phyloP scores from a whole-genome alignment of 2,888 invertebrate species.

The Caenorhabditis parvicauda region DNA sequence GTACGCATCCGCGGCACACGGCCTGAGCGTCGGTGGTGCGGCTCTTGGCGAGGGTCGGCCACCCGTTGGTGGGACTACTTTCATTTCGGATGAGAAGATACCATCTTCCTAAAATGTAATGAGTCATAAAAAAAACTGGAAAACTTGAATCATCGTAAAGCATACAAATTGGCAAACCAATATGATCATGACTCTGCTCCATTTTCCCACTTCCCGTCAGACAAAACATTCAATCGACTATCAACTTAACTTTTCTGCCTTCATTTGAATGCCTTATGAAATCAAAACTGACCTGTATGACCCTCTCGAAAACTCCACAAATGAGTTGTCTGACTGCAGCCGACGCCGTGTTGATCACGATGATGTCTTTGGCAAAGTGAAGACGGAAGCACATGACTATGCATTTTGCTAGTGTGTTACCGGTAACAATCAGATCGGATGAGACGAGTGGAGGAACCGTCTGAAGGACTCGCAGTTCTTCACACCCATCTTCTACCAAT shows the following conservation, averaged over 20 bases:
- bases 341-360: constrained; percentile 93
- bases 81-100: constrained; percentile 42
- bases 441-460: constrained; percentile 90
- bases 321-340: constrained; percentile 94
- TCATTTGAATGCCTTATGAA: neutral
- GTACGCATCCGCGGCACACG: constrained; percentile 77
- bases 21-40: constrained; percentile 73
- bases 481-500: constrained; percentile 87
- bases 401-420: constrained; percentile 87
- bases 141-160: neutral
- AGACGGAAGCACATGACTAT: constrained; percentile 93
- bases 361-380: constrained; percentile 88
- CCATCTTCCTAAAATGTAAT: constrained; percentile 56
- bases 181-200: no score
- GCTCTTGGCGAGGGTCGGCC: constrained; percentile 71
- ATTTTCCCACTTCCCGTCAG: no score
- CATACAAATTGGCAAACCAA: no score
- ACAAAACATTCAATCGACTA: no score
- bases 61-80: constrained; percentile 72
- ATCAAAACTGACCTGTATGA: constrained; percentile 58
- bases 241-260: neutral
- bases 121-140: neutral
- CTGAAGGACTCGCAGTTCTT: constrained; percentile 86
- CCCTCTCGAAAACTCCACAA: constrained; percentile 71
- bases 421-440: constrained; percentile 90